Conservation (phyloP, 2,797 vertebrate genomes). For the Falco peregrinus region DNA sequence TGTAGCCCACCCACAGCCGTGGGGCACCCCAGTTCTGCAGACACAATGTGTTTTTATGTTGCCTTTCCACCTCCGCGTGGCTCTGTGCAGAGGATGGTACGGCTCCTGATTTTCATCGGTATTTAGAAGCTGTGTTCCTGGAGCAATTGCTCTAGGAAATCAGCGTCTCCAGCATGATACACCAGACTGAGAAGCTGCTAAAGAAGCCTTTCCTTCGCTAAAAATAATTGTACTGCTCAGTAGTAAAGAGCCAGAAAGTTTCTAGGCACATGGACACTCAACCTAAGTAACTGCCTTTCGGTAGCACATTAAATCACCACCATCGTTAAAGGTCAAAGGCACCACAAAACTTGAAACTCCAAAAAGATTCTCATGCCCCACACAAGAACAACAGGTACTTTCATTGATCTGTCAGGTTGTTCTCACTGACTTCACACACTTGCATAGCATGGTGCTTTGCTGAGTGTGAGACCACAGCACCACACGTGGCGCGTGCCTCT, state of each 20-base stretch:
- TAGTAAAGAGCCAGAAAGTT: not conserved
- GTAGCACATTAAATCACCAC: not conserved
- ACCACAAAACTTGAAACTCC: not conserved
- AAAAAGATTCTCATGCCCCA: not conserved
- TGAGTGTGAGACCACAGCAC: not conserved
- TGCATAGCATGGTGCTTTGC: not conserved
- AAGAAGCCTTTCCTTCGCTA: not conserved
- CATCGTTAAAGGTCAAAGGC: not conserved
- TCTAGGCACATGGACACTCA: not conserved
- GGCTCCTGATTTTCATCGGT: not conserved
- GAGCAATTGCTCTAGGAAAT: not conserved
- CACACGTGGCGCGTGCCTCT: not conserved
- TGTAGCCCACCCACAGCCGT: too few species aligned
- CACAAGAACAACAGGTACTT: not conserved
- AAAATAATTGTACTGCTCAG: not conserved
- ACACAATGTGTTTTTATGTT: not conserved
- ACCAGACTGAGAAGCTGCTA: not conserved
- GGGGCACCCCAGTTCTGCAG: too few species aligned
- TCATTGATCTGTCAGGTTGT: not conserved
- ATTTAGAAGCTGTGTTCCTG: not conserved
- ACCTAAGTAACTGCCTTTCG: not conserved
- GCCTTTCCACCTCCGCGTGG: not conserved
- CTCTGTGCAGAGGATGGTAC: not conserved
- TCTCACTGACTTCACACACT: not conserved
- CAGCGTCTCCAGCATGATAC: not conserved